Percentiles rank a stretch among this genome's conserved stretches.
phyloP scores from a whole-genome alignment of 2,888 invertebrate species.

The Ditylenchus weischeri region DNA sequence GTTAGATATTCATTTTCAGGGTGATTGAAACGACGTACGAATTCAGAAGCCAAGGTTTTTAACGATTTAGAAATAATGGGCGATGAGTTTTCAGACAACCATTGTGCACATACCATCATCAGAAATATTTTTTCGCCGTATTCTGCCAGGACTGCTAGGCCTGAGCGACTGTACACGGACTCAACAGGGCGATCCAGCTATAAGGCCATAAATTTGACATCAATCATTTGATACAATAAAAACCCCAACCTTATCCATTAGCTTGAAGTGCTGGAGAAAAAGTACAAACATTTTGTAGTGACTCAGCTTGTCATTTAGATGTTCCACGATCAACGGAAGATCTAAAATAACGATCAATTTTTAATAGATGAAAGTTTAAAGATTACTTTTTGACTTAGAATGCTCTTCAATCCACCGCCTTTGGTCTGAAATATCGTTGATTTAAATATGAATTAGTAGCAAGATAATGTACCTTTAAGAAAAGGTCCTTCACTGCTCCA shows the following conservation, averaged over 20 bases:
- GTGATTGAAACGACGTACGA: constrained; percentile 13
- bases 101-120: constrained; percentile 24
- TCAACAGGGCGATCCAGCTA: constrained; percentile 27
- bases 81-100: constrained; percentile 16
- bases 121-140: constrained; percentile 35
- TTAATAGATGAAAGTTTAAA: background rate
- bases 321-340: constrained; percentile 22
- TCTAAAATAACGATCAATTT: constrained; percentile 8
- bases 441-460: background rate
- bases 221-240: background rate
- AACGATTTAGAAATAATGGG: constrained; percentile 3
- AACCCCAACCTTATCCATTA: constrained; percentile 29
- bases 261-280: constrained; percentile 32
- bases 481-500: constrained; percentile 11
- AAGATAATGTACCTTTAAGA: background rate
- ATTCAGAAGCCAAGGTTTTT: background rate
- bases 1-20: constrained; percentile 25
- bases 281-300: constrained; percentile 38
- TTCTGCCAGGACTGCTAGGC: constrained; percentile 33
- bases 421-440: background rate
- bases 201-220: constrained; percentile 11
- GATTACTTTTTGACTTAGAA: background rate
- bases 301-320: constrained; percentile 32
- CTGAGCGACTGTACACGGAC: constrained; percentile 25
- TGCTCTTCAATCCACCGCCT: constrained; percentile 2